A percentile compares a stretch with the other conserved stretches of the same genome.
phyloP scores from a whole-genome alignment of 2,113 vertebrate genomes.

The Sphaerodactylus townsendi region DNA sequence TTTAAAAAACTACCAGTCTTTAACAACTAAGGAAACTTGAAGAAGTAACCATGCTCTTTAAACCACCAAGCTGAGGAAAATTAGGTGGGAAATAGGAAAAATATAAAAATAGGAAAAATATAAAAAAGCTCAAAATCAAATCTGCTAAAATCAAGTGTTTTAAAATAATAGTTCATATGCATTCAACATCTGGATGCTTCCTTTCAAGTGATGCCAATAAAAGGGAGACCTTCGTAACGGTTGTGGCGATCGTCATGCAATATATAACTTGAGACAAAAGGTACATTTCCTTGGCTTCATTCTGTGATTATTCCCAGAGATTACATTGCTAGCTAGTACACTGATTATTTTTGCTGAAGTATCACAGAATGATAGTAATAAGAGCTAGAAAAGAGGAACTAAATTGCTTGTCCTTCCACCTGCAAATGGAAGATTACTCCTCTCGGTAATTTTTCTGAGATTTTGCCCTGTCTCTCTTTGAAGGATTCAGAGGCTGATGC shows the following conservation, averaged over 20 bases:
- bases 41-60: neutral
- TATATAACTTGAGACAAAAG: neutral
- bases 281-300: neutral
- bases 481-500: neutral
- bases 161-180: neutral
- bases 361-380: conserved; percentile 22
- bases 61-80: neutral
- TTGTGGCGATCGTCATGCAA: neutral
- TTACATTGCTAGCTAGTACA: neutral
- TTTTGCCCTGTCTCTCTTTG: conserved; percentile 10
- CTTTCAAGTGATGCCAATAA: conserved; percentile 1
- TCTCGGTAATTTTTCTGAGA: conserved; percentile 13
- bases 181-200: neutral
- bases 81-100: neutral
- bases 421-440: conserved; percentile 22
- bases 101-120: neutral
- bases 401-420: conserved; percentile 25
- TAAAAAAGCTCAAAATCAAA: no score
- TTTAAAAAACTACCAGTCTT: neutral
- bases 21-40: neutral
- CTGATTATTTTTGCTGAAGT: conserved; percentile 10
- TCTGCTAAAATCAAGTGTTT: neutral
- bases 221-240: neutral
- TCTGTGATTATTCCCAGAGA: neutral
- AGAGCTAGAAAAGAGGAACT: neutral